Evolutionary conservation across 2,797 vertebrate species (phyloP).

Genomic region (Botia kubotai): DNA sequence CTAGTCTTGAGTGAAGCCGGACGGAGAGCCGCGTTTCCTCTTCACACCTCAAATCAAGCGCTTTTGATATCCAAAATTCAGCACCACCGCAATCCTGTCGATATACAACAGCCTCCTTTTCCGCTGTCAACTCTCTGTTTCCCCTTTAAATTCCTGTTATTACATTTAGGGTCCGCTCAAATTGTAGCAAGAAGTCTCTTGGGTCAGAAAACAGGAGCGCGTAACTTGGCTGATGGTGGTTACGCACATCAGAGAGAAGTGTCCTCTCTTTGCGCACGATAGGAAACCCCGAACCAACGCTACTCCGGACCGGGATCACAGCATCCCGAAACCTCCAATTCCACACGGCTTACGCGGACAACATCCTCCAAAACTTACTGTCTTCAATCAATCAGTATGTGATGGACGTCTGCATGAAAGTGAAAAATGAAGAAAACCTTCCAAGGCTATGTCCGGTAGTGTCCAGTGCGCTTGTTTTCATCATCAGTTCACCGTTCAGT

Average conservation of each 20-base stretch:
- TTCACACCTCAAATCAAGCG: slow-evolving; percentile 65
- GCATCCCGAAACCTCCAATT: slow-evolving; percentile 60
- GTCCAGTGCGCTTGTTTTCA: slow-evolving; percentile 52
- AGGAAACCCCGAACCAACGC: slow-evolving; percentile 55
- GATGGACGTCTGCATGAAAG: not conserved
- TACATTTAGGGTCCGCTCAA: slow-evolving; percentile 53
- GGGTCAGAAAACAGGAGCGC: slow-evolving; percentile 31
- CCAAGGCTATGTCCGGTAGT: slow-evolving; percentile 30
- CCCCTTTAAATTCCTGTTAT: slow-evolving; percentile 65
- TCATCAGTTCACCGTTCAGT: slow-evolving; percentile 49
- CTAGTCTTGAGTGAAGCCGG: slow-evolving; percentile 69
- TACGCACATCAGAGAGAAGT: slow-evolving; percentile 61
- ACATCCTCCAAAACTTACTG: slow-evolving; percentile 61
- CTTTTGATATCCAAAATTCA: slow-evolving; percentile 68
- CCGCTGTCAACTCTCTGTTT: slow-evolving; percentile 48
- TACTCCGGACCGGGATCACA: slow-evolving; percentile 64
- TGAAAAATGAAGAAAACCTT: slow-evolving; percentile 5
- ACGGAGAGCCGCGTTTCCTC: slow-evolving; percentile 67
- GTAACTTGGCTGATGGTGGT: slow-evolving; percentile 59
- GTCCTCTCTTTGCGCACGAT: slow-evolving; percentile 58
- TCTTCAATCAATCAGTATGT: slow-evolving; percentile 20
- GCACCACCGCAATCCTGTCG: slow-evolving; percentile 54
- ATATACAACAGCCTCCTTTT: slow-evolving; percentile 66
- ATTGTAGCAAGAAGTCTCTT: slow-evolving; percentile 51
- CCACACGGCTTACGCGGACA: slow-evolving; percentile 48